phyloP scores from a whole-genome alignment of 2,888 invertebrate genomes.

The Patella depressa region DNA sequence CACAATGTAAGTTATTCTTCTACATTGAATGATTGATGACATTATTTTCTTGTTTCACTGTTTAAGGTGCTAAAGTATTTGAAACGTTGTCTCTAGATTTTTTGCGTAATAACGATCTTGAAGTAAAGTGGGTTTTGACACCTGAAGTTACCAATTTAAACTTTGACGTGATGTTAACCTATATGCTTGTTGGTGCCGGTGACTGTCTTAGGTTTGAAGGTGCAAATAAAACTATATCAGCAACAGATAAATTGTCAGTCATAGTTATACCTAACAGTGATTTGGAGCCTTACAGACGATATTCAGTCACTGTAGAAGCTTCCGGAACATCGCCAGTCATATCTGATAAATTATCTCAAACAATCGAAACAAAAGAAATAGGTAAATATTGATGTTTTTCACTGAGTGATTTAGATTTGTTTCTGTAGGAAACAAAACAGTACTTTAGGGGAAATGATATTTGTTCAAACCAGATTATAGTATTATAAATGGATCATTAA shows the following conservation, averaged over 20 bases:
- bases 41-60: neutral
- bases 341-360: conserved; percentile 9
- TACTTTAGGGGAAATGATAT: no score
- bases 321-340: neutral
- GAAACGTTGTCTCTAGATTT: conserved; percentile 15
- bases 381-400: conserved; percentile 17
- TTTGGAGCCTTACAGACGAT: conserved; percentile 12
- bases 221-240: conserved; percentile 21
- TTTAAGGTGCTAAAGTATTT: conserved; percentile 28
- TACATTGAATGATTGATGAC: no score
- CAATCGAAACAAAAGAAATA: conserved; percentile 21
- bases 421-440: no score
- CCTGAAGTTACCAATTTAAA: conserved; percentile 32
- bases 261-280: neutral
- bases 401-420: no score
- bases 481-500: no score
- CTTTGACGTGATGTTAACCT: conserved; percentile 43
- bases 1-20: no score
- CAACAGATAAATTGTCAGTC: conserved; percentile 11
- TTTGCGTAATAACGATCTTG: conserved; percentile 23
- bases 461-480: no score
- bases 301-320: conserved; percentile 19
- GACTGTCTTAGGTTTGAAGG: conserved; percentile 43
- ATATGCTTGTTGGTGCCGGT: conserved; percentile 44
- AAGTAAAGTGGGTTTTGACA: conserved; percentile 40